These are phyloP conservation scores for Chloropsis hardwickii DNA, from an alignment of 2,113 vertebrate species.

Conservation along the genomic window DNA sequence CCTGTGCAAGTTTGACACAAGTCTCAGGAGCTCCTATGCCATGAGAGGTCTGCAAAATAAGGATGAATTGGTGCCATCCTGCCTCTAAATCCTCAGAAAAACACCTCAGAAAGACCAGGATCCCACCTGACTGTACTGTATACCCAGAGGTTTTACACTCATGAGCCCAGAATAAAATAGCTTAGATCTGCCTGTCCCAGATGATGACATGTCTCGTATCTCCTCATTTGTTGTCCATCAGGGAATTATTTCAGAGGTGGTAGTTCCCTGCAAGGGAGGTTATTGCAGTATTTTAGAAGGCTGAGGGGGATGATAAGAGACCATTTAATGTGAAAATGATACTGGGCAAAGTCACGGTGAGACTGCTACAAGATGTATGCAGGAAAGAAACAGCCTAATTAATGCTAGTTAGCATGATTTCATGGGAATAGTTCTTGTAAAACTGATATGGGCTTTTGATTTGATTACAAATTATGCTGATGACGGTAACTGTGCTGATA, in stretches of 20 bases:
- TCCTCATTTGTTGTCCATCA: not conserved
- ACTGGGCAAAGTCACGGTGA: slow-evolving; percentile 1
- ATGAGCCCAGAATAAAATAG: not conserved
- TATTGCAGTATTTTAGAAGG: not conserved
- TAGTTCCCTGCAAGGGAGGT: not conserved
- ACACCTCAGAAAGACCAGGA: not conserved
- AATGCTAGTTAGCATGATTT: slow-evolving; percentile 51
- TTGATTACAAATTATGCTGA: slow-evolving; percentile 61
- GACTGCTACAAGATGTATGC: slow-evolving; percentile 23
- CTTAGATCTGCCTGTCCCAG: not conserved
- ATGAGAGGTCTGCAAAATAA: not conserved
- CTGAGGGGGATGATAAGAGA: not conserved
- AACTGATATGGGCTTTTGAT: slow-evolving; percentile 18
- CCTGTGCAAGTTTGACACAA: not conserved
- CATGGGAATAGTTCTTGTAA: slow-evolving; percentile 51
- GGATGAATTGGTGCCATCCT: not conserved
- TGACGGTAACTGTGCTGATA: slow-evolving; percentile 19
- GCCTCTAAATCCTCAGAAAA: not conserved
- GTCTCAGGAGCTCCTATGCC: not conserved
- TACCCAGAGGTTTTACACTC: not conserved
- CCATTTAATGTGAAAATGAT: slow-evolving; percentile 34
- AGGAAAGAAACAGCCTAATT: slow-evolving; percentile 51
- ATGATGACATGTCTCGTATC: not conserved
- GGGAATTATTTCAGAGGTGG: not conserved
- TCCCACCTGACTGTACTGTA: not conserved